These are phyloP conservation scores for Aphelinus certus DNA, from an alignment of 1,140 invertebrate genomes.

Conservation along the genomic window DNA sequence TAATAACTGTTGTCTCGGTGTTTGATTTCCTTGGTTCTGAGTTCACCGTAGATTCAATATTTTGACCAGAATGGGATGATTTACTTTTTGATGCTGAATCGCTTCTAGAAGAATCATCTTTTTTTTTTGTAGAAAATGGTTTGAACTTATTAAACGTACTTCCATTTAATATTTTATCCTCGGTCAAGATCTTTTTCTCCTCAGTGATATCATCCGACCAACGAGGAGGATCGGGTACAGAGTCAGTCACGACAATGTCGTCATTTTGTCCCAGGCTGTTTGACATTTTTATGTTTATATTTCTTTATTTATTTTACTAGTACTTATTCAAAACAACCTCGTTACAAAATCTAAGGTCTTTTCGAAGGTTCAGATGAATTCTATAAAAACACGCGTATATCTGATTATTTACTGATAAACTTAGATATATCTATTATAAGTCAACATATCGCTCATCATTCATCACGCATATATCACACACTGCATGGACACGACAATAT, in stretches of 20 bases:
- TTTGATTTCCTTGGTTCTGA: conserved; percentile 24
- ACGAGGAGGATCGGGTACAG: conserved; percentile 19
- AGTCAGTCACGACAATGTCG: conserved; percentile 23
- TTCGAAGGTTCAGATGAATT: too few relatives aligned
- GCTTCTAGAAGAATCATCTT: conserved; percentile 2
- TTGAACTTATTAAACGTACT: conserved; percentile 5
- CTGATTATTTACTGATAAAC: too few relatives aligned
- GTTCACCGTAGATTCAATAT: not conserved
- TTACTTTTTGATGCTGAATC: conserved; percentile 15
- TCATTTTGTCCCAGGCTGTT: too few relatives aligned
- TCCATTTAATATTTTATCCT: not conserved
- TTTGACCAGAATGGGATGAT: not conserved
- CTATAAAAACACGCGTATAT: too few relatives aligned
- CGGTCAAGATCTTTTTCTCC: not conserved
- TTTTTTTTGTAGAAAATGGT: not conserved
- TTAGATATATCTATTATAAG: too few relatives aligned
- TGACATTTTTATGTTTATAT: too few relatives aligned
- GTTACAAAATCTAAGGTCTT: too few relatives aligned
- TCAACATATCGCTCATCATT: too few relatives aligned
- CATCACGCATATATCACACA: too few relatives aligned
- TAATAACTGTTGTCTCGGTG: conserved; percentile 48
- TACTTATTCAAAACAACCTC: too few relatives aligned
- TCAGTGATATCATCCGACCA: not conserved
- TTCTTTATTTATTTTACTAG: too few relatives aligned
- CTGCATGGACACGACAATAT: too few relatives aligned